These are phyloP conservation scores for Pseudotriccus pelzelni DNA, from an alignment of 2,797 vertebrate genomes.

Conservation along the genomic window DNA sequence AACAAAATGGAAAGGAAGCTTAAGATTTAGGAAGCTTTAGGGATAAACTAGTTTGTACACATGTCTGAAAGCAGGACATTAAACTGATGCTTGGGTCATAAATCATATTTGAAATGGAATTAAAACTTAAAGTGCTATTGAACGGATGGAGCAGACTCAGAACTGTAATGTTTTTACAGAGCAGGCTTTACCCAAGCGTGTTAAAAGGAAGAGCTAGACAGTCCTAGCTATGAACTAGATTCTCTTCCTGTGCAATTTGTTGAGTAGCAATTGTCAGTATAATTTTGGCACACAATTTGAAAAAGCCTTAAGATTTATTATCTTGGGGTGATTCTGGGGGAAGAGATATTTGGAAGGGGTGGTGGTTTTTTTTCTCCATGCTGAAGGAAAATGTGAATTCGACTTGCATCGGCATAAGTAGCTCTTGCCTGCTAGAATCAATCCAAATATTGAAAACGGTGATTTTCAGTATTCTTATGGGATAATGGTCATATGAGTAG, in stretches of 20 bases:
- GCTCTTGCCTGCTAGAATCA: neutral
- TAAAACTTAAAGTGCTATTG: neutral
- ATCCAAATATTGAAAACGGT: neutral
- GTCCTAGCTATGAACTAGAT: neutral
- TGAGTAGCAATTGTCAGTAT: neutral
- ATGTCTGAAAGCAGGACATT: neutral
- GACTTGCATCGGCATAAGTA: neutral
- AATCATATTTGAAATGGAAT: neutral
- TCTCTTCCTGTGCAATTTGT: neutral
- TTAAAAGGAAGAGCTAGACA: neutral
- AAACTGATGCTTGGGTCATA: neutral
- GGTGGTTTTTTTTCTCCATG: neutral
- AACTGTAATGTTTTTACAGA: neutral
- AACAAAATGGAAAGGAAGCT: neutral
- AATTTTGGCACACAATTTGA: neutral
- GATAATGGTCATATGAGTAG: neutral
- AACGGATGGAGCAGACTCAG: neutral
- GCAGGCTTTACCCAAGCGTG: neutral
- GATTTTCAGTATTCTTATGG: neutral
- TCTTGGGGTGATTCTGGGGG: neutral
- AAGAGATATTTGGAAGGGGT: neutral
- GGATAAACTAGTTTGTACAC: neutral
- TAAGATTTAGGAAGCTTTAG: neutral
- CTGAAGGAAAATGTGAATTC: neutral
- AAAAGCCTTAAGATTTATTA: neutral